Evolutionary conservation across 2,797 vertebrate genomes (phyloP), one percentile per base, ranked within the genome.

Genomic region (Trachops cirrhosus): DNA sequence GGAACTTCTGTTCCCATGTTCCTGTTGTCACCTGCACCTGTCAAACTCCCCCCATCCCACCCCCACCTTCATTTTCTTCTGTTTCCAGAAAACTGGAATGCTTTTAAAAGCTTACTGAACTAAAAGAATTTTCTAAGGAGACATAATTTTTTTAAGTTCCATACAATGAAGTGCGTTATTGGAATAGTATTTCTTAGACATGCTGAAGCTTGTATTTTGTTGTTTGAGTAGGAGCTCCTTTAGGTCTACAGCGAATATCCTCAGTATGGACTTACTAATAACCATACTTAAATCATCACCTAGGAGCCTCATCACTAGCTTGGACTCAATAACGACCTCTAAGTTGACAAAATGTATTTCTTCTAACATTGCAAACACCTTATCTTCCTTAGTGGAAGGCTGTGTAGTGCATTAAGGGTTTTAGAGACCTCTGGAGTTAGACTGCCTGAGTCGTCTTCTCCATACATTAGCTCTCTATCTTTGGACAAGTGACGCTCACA

Each of bases 71-170:
- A 26, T 57, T 64, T 22, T 15, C 44, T 32, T 67, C 52, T 29
- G 54, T 64, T 85, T 78, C 59, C 50, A 73, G 68, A 85, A 85
- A 95, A 80, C 24, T 10, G 4, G 50, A 86, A 70, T 26, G 19
- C 34, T 80, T 59, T 50, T 85, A 82, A 94, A 94, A 86, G 86
- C 97, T 96, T 82, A 71, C 71, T 18, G 85, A 96, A 91, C 48
- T 86, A 78, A 87, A 96, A 95, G 71, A 50, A 97, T 97, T 94
- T 96, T 59, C 75, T 92, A 77, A 86, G 68, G 39, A 91, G 37
- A 67, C 29, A 62, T 59, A 29, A 32, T 78, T 24, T 75, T 39
- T 39, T 44, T 39, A 93, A 83, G 70, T 52, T 88, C 37, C 10
- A 37, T 89, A 82, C 22, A 97, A 93, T 85, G 9, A 95, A 90